Conservation (phyloP, 2,113 vertebrate genomes). For the Hippocampus guttulatus region DNA sequence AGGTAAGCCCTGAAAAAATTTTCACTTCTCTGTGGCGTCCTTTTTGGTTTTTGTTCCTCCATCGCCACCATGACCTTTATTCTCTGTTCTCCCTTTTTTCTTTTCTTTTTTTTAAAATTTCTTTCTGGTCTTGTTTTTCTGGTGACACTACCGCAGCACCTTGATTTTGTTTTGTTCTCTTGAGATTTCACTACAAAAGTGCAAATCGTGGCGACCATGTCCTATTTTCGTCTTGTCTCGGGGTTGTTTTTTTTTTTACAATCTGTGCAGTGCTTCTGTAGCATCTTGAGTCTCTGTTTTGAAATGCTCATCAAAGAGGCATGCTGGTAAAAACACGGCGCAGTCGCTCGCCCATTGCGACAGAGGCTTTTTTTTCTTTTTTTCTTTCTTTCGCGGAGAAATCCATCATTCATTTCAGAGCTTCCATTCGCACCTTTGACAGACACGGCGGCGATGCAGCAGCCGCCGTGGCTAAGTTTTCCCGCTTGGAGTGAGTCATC, state of each 20-base stretch:
- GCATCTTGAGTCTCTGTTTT: background rate
- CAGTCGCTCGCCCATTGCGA: background rate
- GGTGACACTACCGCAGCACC: constrained; percentile 50
- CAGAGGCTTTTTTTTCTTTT: background rate
- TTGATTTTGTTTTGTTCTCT: constrained; percentile 42
- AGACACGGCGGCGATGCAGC: background rate
- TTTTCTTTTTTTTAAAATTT: background rate
- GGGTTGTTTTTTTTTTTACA: constrained; percentile 14
- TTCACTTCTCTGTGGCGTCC: constrained; percentile 75
- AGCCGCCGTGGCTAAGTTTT: constrained; percentile 41
- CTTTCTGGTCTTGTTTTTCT: constrained; percentile 39
- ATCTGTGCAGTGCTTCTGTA: constrained; percentile 38
- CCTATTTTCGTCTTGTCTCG: constrained; percentile 25
- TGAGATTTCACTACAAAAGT: constrained; percentile 75
- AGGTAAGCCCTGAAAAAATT: constrained; percentile 83
- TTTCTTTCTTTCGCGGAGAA: constrained; percentile 23
- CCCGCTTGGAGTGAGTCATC: constrained; percentile 65
- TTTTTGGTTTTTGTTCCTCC: constrained; percentile 28
- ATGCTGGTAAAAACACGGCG: constrained; percentile 11
- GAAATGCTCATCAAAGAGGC: background rate
- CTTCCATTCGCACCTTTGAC: constrained; percentile 14
- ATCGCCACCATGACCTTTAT: constrained; percentile 4
- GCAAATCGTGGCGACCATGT: constrained; percentile 62
- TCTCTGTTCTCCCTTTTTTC: background rate
- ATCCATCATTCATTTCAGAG: constrained; percentile 39